These are phyloP conservation scores for Alligator sinensis DNA, from an alignment of 2,113 vertebrate genomes.

Conservation along the genomic window DNA sequence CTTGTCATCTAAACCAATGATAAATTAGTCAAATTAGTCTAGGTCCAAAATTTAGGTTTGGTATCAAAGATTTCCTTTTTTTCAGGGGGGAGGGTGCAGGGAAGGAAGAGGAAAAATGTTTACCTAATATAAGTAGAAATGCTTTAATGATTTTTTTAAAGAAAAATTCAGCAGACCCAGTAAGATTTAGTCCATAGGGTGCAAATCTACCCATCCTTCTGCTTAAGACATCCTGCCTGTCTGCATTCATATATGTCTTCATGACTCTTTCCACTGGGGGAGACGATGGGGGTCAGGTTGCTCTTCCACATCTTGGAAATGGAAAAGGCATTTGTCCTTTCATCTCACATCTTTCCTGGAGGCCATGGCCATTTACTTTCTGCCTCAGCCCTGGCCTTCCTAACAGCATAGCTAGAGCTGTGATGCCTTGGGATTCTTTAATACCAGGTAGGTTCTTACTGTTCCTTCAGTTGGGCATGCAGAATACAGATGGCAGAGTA, in stretches of 20 bases:
- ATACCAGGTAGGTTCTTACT: not conserved
- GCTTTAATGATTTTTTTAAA: not conserved
- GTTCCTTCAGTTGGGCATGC: accelerated
- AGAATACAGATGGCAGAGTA: accelerated
- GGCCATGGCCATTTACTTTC: accelerated
- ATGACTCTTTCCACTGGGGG: not conserved
- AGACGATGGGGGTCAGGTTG: accelerated
- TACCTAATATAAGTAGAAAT: not conserved
- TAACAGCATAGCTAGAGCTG: accelerated
- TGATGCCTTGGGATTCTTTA: accelerated
- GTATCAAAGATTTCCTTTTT: not conserved
- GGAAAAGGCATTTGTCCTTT: not conserved
- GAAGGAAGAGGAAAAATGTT: no score
- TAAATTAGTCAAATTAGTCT: not conserved
- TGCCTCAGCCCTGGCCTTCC: accelerated
- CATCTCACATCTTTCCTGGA: not conserved
- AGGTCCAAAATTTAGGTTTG: not conserved
- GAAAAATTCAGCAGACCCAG: not conserved
- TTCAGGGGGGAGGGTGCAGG: no score
- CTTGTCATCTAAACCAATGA: not conserved
- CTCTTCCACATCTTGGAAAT: accelerated
- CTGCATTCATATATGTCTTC: not conserved
- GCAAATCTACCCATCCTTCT: not conserved
- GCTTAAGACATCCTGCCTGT: not conserved
- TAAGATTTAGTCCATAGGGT: accelerated